Evolutionary conservation across 2,113 vertebrate species (phyloP).

Genomic region (Orientallactaga bullata): DNA sequence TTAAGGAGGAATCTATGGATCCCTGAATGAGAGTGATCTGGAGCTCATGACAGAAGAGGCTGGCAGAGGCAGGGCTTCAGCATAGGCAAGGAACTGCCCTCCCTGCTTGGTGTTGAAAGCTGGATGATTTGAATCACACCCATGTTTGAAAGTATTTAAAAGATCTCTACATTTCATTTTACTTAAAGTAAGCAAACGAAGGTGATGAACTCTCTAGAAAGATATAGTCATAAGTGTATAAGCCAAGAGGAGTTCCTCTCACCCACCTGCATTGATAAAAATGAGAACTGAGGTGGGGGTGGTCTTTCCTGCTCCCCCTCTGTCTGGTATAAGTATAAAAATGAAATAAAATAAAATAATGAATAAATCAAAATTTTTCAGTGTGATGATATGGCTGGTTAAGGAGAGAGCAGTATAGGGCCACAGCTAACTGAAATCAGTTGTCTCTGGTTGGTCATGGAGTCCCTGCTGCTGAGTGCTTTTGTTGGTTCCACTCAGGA

Average conservation of each 20-base stretch:
- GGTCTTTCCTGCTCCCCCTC: no score
- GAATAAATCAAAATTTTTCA: no score
- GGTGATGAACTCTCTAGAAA: not conserved
- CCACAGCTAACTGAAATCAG: not conserved
- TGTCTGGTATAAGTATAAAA: no score
- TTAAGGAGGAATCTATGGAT: not conserved
- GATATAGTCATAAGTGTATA: not conserved
- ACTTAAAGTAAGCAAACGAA: no score
- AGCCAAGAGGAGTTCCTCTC: not conserved
- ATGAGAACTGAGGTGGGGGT: not conserved
- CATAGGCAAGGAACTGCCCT: not conserved
- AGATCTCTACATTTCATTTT: not conserved
- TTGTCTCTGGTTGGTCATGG: not conserved
- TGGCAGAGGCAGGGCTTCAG: not conserved
- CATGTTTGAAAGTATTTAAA: slow-evolving; percentile 19
- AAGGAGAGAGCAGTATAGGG: not conserved
- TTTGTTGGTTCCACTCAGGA: not conserved
- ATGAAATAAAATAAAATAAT: no score
- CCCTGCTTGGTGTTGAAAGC: not conserved
- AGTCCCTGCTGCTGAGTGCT: not conserved
- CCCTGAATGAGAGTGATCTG: not conserved
- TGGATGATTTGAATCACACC: not conserved
- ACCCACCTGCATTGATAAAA: not conserved
- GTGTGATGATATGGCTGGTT: not conserved
- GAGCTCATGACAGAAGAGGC: not conserved